These are phyloP conservation scores for Brienomyrus longianalis DNA, from an alignment of 2,113 vertebrate genomes.

Conservation along the genomic window DNA sequence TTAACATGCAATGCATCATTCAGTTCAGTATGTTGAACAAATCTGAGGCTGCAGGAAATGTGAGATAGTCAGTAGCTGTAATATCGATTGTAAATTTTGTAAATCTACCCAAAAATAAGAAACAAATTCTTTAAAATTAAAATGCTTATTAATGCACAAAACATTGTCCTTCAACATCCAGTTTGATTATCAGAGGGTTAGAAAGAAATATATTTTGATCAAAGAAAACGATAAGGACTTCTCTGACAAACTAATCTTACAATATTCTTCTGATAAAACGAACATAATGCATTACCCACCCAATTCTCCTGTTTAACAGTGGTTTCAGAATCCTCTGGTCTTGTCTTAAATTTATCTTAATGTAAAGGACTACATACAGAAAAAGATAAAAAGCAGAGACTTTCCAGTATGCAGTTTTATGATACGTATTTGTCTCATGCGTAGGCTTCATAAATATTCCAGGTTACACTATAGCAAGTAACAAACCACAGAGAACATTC, in stretches of 20 bases:
- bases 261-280: background rate
- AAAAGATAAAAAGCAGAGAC: background rate
- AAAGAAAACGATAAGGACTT: background rate
- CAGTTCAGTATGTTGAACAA: background rate
- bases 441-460: background rate
- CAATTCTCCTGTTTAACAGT: background rate
- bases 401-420: background rate
- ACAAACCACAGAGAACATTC: background rate
- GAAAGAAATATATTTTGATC: background rate
- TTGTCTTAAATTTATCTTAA: background rate
- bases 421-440: background rate
- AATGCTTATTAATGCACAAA: background rate
- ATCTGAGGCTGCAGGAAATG: background rate
- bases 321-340: background rate
- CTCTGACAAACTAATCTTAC: background rate
- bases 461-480: background rate
- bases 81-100: background rate
- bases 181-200: background rate
- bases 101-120: background rate
- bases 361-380: background rate
- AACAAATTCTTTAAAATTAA: background rate
- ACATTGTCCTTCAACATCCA: background rate
- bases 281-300: background rate
- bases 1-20: conserved; percentile 5
- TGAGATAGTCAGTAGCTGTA: background rate